Evolutionary conservation across 2,113 vertebrate species (phyloP).

Genomic region (Glaucidium brasilianum): DNA sequence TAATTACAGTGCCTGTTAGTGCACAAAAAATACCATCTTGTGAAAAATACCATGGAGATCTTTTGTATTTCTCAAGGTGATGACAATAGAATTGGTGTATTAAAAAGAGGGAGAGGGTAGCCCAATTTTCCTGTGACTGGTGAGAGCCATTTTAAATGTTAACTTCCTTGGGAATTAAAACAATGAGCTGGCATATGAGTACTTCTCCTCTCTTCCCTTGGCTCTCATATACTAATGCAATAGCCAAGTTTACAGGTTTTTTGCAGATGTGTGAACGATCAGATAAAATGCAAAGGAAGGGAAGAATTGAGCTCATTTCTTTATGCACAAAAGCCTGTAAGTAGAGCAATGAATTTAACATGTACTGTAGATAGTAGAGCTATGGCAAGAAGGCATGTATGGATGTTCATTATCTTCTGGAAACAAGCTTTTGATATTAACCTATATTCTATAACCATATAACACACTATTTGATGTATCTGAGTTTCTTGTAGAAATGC

Average conservation of each 20-base stretch:
- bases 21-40: neutral
- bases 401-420: neutral
- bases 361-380: neutral
- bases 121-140: neutral
- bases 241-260: neutral
- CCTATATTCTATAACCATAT: neutral
- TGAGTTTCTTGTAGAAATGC: neutral
- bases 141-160: neutral
- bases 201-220: neutral
- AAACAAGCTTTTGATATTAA: neutral
- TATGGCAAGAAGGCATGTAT: neutral
- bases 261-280: neutral
- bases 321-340: neutral
- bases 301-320: neutral
- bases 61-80: neutral
- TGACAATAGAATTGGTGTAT: neutral
- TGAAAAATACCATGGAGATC: neutral
- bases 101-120: neutral
- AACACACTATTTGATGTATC: neutral
- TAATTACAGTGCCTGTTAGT: neutral
- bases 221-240: neutral
- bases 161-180: neutral
- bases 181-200: neutral
- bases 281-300: neutral
- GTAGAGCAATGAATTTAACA: neutral